A percentile compares a stretch with the other conserved stretches of the same genome.
These are phyloP conservation scores for Corythaixoides concolor DNA, from an alignment of 2,113 vertebrate genomes.

Conservation along the genomic window DNA sequence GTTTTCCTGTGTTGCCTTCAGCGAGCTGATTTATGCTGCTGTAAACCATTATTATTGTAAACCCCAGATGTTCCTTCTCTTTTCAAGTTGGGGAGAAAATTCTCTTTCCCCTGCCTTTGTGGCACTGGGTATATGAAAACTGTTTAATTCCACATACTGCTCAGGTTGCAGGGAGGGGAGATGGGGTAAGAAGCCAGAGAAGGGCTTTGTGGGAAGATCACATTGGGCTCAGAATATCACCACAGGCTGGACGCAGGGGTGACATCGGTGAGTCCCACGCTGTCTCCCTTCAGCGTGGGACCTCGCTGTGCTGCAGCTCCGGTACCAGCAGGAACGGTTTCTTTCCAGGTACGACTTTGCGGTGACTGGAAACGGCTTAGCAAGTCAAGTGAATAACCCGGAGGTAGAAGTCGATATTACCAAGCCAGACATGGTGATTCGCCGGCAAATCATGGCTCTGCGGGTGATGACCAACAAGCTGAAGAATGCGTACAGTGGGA, in stretches of 20 bases:
- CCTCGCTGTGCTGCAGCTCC: accelerated
- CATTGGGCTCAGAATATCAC: background rate
- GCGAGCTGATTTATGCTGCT: background rate
- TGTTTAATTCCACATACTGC: background rate
- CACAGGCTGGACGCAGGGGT: background rate
- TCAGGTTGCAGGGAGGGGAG: background rate
- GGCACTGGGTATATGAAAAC: background rate
- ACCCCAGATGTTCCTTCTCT: background rate
- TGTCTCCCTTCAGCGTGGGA: accelerated
- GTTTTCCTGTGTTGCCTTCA: background rate
- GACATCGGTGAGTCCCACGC: accelerated
- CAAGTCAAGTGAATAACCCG: constrained; percentile 92
- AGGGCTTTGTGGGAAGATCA: background rate
- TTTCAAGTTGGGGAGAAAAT: background rate
- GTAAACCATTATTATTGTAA: background rate
- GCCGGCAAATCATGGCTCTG: constrained; percentile 88
- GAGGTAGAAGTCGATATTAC: constrained; percentile 94
- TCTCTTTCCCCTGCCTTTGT: background rate
- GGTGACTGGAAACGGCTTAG: constrained; percentile 91
- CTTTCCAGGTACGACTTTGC: constrained; percentile 87
- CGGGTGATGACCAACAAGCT: constrained; percentile 92
- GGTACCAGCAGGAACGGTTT: background rate
- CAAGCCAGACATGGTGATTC: constrained; percentile 89
- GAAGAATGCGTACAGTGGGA: constrained; percentile 91
- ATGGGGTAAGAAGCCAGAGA: background rate